Evolutionary conservation across 2,888 invertebrate species (phyloP), one percentile per base, ranked within the genome.

Genomic region (Caradrina clavipalpis): DNA sequence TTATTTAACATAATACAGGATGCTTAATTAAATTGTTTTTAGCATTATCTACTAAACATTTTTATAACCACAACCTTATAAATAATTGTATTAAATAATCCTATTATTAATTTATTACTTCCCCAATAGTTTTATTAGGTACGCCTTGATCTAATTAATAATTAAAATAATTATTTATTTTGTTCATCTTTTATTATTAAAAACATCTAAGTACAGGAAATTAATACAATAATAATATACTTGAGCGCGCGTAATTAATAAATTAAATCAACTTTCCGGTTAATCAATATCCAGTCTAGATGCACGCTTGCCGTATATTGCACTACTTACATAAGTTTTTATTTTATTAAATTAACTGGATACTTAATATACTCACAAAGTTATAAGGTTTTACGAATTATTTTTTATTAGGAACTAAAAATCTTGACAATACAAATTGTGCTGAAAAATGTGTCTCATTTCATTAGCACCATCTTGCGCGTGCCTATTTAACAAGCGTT

Each of bases 401-500:
- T 17, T 17, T 45, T 42, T 15, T 45, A 42, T 15, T 42, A 3
- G 15, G 13, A 10, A 13, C 10, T 42, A 0, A 15, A 42, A 15
- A 39, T 10, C 39, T 11, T 13, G 39, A 42, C 15, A 4, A 15
- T 10, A 11, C 3, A 10, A 10, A 15, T 42, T 15, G 17, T 45
- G 49, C 49, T 51, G 19, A 53, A 3, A 55, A 61, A 39, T n/a
- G 3, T 51, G 50, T 58, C 45, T 57, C 31, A 19, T 10, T 50
- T 49, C n/a, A 47, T 61, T 21, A 35, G 8, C 17, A 51, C 31
- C 19, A 73, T 65, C 21, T 59, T 56, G 15, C 22, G 47, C 51
- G n/a, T 47, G 53, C 42, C 55, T 21, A 53, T 66, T 63, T 56
- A 60, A 47, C 13, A 64, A 68, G 26, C 53, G 45, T 64, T 73